Base-by-base conservation (phyloP, 2,113 vertebrate species). In the Xerus inauris region DNA sequence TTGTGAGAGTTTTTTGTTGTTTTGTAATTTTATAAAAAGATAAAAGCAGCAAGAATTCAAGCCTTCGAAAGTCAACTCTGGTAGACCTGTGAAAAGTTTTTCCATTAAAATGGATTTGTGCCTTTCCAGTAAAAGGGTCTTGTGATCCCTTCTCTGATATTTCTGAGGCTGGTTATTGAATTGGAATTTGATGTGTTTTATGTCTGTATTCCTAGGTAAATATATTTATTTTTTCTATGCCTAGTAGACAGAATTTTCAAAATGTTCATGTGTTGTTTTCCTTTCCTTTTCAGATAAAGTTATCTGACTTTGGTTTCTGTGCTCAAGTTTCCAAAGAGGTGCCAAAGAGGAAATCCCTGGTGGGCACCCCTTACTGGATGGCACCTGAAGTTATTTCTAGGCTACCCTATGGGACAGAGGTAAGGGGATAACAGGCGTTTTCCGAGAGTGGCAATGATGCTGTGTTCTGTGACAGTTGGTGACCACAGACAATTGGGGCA, bases 251-350 rank as follows among this genome's bases (percentile, higher is more conserved):
- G 2, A 32, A 30, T 71, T 80, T 94, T 20, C n/a, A 71, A 75
- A 38, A 40, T 64, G 17, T 64, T 79, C 42, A 17, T 51, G 93
- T 83, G 5, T 40, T 73, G 35, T 45, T 76, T 90, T 73, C 17
- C 30, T 96, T 79, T 92, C 14, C 90, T 96, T 96, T 97, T 82
- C 97, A 99, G 99, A 99, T 99, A 98, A 99, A 99, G 96, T 97
- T 99, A 35, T 99, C 99, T 0, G 99, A 99, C 98, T 99, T 99
- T 6, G 99, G 99, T 84, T 99, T 99, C 98, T 99, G 99, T 75
- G 99, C 99, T 97, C 99, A 99, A 98, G 99, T 99, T 97, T 99
- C 99, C 91, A 99, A 99, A 99, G 99, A 99, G 97, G 99, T 99
- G 42, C 99, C 99, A 24, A 99, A 99, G 98, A 99, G 99, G 97